These are phyloP conservation scores for Coregonus clupeaformis DNA, from an alignment of 2,113 vertebrate species.

Conservation along the genomic window DNA sequence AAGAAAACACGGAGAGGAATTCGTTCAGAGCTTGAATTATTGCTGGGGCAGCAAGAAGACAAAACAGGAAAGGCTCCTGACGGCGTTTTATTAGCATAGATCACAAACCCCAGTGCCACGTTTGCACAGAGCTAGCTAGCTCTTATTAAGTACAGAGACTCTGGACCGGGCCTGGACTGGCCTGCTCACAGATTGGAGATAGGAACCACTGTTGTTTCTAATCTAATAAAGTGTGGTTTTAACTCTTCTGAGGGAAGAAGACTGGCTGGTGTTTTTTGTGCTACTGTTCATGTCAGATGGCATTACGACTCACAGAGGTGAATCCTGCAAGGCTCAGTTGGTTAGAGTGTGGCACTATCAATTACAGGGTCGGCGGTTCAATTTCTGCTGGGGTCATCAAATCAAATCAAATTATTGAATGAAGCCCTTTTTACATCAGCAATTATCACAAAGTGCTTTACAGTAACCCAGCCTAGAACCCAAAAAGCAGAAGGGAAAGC, in stretches of 20 bases:
- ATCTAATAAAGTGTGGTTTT: slow-evolving; percentile 28
- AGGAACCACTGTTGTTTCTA: slow-evolving; percentile 29
- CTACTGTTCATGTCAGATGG: slow-evolving; percentile 36
- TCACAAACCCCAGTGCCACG: slow-evolving; percentile 47
- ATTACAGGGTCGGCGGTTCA: no score
- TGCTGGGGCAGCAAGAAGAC: slow-evolving; percentile 50
- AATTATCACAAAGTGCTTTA: no score
- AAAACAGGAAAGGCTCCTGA: slow-evolving; percentile 69
- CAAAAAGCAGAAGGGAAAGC: no score
- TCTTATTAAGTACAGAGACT: slow-evolving; percentile 53
- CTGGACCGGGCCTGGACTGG: slow-evolving; percentile 15
- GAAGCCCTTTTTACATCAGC: no score
- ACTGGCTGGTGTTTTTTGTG: slow-evolving; percentile 1
- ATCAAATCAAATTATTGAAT: no score
- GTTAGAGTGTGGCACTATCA: background rate
- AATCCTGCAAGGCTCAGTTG: slow-evolving; percentile 7
- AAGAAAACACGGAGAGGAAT: slow-evolving; percentile 65
- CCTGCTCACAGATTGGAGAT: slow-evolving; percentile 9
- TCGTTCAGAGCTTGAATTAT: slow-evolving; percentile 50
- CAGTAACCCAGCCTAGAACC: no score
- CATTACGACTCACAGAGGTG: slow-evolving; percentile 5
- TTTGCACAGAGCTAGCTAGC: slow-evolving; percentile 14
- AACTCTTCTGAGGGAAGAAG: slow-evolving; percentile 20
- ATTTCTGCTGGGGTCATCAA: no score
- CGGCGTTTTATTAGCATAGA: slow-evolving; percentile 64